Base-by-base conservation (phyloP, 2,113 vertebrate species). In the Hippocampus comes region DNA sequence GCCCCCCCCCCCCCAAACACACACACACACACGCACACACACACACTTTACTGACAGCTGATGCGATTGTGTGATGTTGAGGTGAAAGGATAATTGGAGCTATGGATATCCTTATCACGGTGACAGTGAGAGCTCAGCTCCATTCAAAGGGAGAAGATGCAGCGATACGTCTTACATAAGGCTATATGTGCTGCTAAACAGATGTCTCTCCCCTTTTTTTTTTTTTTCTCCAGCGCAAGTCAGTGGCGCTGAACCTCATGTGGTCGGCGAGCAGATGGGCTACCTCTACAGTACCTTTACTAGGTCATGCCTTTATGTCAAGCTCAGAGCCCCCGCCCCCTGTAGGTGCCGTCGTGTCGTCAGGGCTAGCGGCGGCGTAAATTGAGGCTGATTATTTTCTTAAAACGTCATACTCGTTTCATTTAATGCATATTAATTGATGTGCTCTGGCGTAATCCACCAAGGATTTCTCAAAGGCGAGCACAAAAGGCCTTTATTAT, bases 371-470 rank as follows among this genome's bases (percentile, higher is more conserved):
- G 49, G 77, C 75, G 43, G 82, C 78, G 30, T 38, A 75, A 85
- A 87, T 89, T 91, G 86, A 86, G 77, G 83, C 71, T 74, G 88
- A 85, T 91, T 90, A 84, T 87, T 87, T 89, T 82, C 73, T 74
- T 78, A 90, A 80, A 84, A 86, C 85, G 89, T 91, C 86, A 89
- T 92, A 86, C 83, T 82, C 82, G 82, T 89, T 55, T 87, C 84
- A 85, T 88, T 92, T 86, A 89, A 90, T 84, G 87, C 84, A 82
- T 89, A 87, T 91, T 91, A 90, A 91, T 90, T 91, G 86, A 89
- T 76, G 84, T 83, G 84, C 84, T 89, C 80, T 86, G 65, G 2
- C 78, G 75, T 89, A 91, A 91, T 90, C 86, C 87, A 88, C 89
- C 83, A 82, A 88, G 89, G 89, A 86, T 89, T 90, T 84, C 81